phyloP scores from a whole-genome alignment of 2,113 vertebrate species.

The Telmatochromis sp. region DNA sequence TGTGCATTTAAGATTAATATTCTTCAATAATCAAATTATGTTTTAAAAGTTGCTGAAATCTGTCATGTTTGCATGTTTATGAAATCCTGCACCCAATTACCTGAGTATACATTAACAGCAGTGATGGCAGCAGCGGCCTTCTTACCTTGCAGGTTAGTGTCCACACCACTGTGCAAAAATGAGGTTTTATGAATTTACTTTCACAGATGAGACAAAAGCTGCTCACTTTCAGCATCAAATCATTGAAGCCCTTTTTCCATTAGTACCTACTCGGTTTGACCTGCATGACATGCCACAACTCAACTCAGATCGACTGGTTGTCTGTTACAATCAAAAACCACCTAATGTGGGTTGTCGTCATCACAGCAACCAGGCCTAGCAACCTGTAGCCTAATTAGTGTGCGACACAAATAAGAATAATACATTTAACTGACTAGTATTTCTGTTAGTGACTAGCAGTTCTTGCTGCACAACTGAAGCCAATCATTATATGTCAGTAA shows the following conservation, averaged over 20 bases:
- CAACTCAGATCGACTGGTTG: background rate
- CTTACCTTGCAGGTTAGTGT: background rate
- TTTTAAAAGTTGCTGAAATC: background rate
- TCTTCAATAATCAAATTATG: background rate
- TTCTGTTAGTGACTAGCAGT: background rate
- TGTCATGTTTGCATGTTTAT: background rate
- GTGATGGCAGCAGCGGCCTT: background rate
- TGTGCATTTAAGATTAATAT: background rate
- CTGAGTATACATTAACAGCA: background rate
- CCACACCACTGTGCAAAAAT: background rate
- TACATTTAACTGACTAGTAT: background rate
- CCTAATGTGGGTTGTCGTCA: background rate
- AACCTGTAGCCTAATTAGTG: background rate
- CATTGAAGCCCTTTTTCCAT: background rate
- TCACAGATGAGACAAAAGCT: background rate
- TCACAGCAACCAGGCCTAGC: background rate
- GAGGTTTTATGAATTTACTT: background rate
- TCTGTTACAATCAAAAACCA: rapidly evolving
- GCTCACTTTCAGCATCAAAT: background rate
- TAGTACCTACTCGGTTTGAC: background rate
- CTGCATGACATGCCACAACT: background rate
- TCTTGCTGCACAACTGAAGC: background rate
- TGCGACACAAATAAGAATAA: background rate
- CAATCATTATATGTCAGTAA: background rate
- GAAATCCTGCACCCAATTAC: background rate